Percentiles rank a stretch among this genome's conserved stretches.
Conservation (phyloP, 2,797 vertebrate species). For the Pseudochirops corinnae region DNA sequence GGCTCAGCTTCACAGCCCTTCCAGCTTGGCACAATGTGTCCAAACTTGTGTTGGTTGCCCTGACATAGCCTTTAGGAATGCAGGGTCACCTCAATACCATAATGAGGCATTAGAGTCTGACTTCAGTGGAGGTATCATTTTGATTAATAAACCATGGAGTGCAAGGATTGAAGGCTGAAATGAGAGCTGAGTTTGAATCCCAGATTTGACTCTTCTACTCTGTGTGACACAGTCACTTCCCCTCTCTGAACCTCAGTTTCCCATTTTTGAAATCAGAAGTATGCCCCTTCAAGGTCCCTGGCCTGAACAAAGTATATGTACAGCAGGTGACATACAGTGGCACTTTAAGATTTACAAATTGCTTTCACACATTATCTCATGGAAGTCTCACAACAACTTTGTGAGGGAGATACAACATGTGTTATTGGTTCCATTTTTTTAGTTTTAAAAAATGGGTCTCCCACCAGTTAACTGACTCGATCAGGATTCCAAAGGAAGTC, state of each 20-base stretch:
- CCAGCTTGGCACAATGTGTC: not conserved
- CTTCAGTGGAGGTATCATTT: not conserved
- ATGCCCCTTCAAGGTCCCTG: not conserved
- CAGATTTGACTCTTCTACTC: not conserved
- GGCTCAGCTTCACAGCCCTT: not conserved
- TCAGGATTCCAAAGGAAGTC: not conserved
- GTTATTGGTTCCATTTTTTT: not conserved
- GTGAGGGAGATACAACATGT: not conserved
- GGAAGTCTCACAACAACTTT: not conserved
- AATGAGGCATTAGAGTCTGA: not conserved
- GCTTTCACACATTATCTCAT: not conserved
- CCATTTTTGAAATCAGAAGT: not conserved
- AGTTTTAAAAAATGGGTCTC: not conserved
- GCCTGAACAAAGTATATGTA: not conserved
- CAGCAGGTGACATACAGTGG: not conserved
- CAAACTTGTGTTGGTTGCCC: not conserved
- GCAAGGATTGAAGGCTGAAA: not conserved
- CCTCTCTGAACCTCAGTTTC: not conserved
- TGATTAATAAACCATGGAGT: not conserved
- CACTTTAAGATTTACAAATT: not conserved
- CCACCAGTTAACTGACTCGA: not conserved
- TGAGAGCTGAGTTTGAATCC: not conserved
- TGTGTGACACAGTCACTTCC: not conserved
- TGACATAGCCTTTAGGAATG: not conserved
- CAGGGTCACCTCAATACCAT: not conserved